These are phyloP conservation scores for Drosophila kurseongensis DNA, from an alignment of 1,140 invertebrate genomes.

Conservation along the genomic window DNA sequence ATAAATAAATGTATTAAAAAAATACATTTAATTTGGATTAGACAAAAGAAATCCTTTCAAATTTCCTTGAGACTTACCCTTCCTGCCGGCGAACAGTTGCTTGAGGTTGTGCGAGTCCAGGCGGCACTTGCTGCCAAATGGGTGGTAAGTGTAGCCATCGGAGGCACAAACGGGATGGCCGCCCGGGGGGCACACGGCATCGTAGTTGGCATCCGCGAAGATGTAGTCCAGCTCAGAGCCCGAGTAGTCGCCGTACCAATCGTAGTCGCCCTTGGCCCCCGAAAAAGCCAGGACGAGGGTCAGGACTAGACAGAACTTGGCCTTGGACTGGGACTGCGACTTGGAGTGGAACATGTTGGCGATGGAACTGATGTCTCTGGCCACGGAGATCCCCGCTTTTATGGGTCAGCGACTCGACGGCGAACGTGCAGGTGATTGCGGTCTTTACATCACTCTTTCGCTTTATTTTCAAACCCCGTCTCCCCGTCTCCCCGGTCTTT, in stretches of 20 bases:
- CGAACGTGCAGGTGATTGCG: conserved; percentile 36
- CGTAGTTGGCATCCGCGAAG: conserved; percentile 21
- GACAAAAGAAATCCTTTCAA: no score
- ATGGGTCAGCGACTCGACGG: conserved; percentile 15
- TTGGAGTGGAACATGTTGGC: conserved; percentile 23
- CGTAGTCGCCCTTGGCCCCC: conserved; percentile 12
- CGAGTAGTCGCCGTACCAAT: conserved; percentile 32
- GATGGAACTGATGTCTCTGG: conserved; percentile 33
- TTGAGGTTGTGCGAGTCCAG: conserved; percentile 35
- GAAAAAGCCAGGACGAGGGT: not conserved
- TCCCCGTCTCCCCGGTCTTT: not conserved
- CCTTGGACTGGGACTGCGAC: not conserved
- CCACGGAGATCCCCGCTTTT: conserved; percentile 21
- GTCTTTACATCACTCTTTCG: conserved; percentile 39
- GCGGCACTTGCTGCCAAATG: conserved; percentile 32
- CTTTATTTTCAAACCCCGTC: not conserved
- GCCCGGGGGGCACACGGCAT: conserved; percentile 10
- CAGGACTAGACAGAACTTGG: conserved; percentile 2
- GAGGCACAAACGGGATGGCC: conserved; percentile 22
- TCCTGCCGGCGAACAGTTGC: conserved; percentile 21
- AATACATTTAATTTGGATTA: no score
- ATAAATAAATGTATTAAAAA: no score
- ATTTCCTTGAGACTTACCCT: not conserved
- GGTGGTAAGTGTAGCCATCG: conserved; percentile 17
- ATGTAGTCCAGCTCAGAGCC: conserved; percentile 31